These are phyloP conservation scores for Malthinus flaveolus DNA, from an alignment of 2,888 invertebrate genomes.

Conservation along the genomic window DNA sequence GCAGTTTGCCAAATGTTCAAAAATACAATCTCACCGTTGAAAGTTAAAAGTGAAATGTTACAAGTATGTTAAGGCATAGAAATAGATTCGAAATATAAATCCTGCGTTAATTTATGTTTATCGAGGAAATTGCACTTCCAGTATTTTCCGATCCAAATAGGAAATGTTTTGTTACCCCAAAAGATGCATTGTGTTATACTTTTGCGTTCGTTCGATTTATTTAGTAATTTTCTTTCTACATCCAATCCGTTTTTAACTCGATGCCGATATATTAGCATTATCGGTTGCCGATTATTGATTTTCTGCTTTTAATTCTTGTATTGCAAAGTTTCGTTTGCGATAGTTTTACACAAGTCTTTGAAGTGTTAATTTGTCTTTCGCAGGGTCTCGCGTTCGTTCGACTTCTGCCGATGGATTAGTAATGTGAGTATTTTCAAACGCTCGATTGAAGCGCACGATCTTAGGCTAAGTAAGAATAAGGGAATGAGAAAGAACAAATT, in stretches of 20 bases:
- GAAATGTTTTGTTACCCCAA: too few species aligned
- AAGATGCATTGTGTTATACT: too few species aligned
- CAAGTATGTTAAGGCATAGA: conserved; percentile 19
- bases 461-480: too few species aligned
- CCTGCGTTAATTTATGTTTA: not conserved
- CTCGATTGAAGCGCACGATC: too few species aligned
- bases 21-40: conserved; percentile 31
- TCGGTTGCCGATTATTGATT: too few species aligned
- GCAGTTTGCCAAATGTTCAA: conserved; percentile 34
- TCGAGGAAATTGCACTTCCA: not conserved
- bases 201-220: too few species aligned
- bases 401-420: not conserved
- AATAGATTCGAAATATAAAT: conserved; percentile 20
- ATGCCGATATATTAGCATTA: not conserved
- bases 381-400: too few species aligned
- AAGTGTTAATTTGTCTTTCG: too few species aligned
- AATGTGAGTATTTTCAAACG: too few species aligned
- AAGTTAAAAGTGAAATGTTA: conserved; percentile 21
- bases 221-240: not conserved
- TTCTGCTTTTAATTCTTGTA: not conserved
- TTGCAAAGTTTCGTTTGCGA: not conserved
- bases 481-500: too few species aligned
- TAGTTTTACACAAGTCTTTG: too few species aligned
- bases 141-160: too few species aligned
- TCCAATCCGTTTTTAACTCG: not conserved